These are phyloP conservation scores for Trematomus loennbergii DNA, from an alignment of 2,113 vertebrate species.

Conservation along the genomic window DNA sequence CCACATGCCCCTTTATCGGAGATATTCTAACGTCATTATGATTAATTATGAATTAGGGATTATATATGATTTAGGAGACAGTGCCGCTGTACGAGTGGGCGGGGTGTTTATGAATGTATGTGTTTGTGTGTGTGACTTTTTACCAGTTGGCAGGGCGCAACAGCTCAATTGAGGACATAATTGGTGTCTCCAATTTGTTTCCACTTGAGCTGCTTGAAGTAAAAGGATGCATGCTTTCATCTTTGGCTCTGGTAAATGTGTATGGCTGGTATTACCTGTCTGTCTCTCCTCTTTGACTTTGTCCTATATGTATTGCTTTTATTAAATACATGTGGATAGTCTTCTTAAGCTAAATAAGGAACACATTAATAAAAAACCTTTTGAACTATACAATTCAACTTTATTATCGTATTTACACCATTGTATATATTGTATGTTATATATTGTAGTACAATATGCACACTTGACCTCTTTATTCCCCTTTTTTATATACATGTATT, in stretches of 20 bases:
- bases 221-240: background rate
- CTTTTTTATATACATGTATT: too few relatives aligned
- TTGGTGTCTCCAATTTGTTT: background rate
- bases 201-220: background rate
- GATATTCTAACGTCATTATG: slow-evolving; percentile 6
- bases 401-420: too few relatives aligned
- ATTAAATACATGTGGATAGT: too few relatives aligned
- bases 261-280: too few relatives aligned
- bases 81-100: background rate
- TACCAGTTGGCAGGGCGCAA: background rate
- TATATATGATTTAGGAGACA: background rate
- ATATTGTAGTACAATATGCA: too few relatives aligned
- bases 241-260: background rate
- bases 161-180: background rate
- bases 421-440: too few relatives aligned
- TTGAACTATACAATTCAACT: too few relatives aligned
- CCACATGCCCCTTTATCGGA: slow-evolving; percentile 5
- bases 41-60: slow-evolving; percentile 21
- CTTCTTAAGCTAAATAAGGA: too few relatives aligned
- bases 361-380: too few relatives aligned
- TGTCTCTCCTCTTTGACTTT: too few relatives aligned
- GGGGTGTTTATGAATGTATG: background rate
- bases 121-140: background rate
- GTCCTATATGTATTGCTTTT: too few relatives aligned
- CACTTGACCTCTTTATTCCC: too few relatives aligned